These are phyloP conservation scores for Eupsittula cactorum DNA, from an alignment of 2,113 vertebrate genomes.

Conservation along the genomic window DNA sequence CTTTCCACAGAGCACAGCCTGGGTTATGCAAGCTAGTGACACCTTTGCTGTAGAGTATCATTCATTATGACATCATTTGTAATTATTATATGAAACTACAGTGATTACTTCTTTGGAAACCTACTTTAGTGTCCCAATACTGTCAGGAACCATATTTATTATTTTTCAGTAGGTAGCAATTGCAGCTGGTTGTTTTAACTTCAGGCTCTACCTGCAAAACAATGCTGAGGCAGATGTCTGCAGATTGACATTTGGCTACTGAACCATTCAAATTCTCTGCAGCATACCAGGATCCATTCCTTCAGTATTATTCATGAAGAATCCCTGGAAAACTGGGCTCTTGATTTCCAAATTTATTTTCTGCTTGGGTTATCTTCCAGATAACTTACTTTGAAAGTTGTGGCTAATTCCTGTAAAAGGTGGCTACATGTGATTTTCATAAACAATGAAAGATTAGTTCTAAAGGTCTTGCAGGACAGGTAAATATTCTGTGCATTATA, in stretches of 20 bases:
- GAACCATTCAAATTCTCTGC: neutral
- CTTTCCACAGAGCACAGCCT: neutral
- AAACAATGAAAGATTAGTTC: neutral
- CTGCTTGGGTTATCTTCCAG: neutral
- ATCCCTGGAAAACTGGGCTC: neutral
- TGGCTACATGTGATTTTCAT: accelerated
- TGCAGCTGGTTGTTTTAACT: neutral
- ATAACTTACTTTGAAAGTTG: neutral
- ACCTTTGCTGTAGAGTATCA: neutral
- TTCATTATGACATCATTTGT: neutral
- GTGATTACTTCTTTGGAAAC: neutral
- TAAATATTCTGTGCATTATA: neutral
- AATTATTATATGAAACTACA: neutral
- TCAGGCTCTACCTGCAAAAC: neutral
- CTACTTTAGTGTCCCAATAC: neutral
- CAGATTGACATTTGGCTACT: neutral
- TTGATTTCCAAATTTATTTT: neutral
- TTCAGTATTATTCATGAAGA: neutral
- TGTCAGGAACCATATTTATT: neutral
- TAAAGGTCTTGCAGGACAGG: neutral
- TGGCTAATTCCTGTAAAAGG: neutral
- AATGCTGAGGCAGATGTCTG: neutral
- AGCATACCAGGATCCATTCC: neutral
- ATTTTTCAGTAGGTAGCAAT: neutral
- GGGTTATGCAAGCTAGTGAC: neutral